Percentiles rank a stretch among this genome's conserved stretches.
Evolutionary conservation across 2,888 invertebrate species (phyloP).

Genomic region (Hyposoter dolosus): DNA sequence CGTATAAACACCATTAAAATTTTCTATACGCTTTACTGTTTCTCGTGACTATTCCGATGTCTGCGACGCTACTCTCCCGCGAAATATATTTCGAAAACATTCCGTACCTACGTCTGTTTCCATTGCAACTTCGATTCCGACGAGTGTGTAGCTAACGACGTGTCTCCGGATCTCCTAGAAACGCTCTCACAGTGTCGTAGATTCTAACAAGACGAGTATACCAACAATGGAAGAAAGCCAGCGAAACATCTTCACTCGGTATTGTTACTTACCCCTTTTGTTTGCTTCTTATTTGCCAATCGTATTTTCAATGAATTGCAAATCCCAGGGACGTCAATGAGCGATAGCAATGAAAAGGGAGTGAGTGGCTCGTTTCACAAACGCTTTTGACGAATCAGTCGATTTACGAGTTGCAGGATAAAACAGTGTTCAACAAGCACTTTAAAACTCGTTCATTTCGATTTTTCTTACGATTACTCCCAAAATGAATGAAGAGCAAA

Average conservation of each 20-base stretch:
- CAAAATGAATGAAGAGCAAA: too few relatives aligned
- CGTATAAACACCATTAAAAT: constrained; percentile 19
- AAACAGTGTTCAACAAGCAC: neutral
- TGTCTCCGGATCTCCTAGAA: neutral
- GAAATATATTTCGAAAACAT: constrained; percentile 11
- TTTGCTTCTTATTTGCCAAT: constrained; percentile 2
- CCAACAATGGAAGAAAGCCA: constrained; percentile 7
- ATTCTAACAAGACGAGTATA: constrained; percentile 34
- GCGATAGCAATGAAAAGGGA: neutral
- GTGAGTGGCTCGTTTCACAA: neutral
- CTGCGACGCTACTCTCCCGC: constrained; percentile 1
- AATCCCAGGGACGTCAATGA: constrained; percentile 42
- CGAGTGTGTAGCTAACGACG: neutral
- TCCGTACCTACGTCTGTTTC: constrained; percentile 14
- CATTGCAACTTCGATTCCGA: constrained; percentile 20
- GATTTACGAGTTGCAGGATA: neutral
- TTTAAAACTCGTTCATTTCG: neutral
- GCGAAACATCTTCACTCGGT: constrained; percentile 24
- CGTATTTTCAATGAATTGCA: constrained; percentile 51
- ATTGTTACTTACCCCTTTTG: constrained; percentile 26
- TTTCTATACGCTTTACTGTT: constrained; percentile 13
- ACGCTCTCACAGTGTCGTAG: neutral
- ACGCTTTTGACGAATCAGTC: neutral
- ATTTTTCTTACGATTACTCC: neutral
- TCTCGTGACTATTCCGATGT: neutral